Evolutionary conservation across 2,888 invertebrate genomes (phyloP).

Genomic region (Orthonychiurus folsomi): DNA sequence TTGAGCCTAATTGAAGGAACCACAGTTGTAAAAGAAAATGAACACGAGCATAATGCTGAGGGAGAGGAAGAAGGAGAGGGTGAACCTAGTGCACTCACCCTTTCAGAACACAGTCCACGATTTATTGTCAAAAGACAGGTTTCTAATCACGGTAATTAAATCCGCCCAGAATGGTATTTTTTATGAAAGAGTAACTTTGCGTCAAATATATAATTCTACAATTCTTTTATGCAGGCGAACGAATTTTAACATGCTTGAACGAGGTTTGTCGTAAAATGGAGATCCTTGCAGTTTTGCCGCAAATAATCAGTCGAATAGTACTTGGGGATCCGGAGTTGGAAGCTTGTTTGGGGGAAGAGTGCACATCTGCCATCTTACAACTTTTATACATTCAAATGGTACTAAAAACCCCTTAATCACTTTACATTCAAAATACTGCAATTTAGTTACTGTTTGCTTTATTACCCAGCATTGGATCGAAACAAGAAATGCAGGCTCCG

Average conservation of each 20-base stretch:
- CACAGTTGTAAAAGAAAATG: too few species aligned
- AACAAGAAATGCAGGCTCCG: neutral
- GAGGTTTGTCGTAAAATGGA: constrained; percentile 15
- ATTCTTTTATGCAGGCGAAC: constrained; percentile 10
- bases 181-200: neutral
- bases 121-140: neutral
- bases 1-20: too few species aligned
- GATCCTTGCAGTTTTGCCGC: constrained; percentile 16
- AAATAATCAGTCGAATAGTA: constrained; percentile 17
- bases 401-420: neutral
- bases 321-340: constrained; percentile 17
- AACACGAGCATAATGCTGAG: neutral
- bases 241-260: constrained; percentile 14
- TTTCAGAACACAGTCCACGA: neutral
- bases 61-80: neutral
- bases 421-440: neutral
- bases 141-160: neutral
- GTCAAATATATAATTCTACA: too few species aligned
- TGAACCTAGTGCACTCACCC: neutral
- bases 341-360: constrained; percentile 11
- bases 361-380: constrained; percentile 15
- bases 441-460: neutral
- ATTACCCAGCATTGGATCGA: constrained; percentile 7
- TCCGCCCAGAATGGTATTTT: neutral
- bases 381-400: constrained; percentile 20